These are phyloP conservation scores for Bergia puertoricense DNA, from an alignment of 92 coral and sea anemone species.

Conservation along the genomic window DNA sequence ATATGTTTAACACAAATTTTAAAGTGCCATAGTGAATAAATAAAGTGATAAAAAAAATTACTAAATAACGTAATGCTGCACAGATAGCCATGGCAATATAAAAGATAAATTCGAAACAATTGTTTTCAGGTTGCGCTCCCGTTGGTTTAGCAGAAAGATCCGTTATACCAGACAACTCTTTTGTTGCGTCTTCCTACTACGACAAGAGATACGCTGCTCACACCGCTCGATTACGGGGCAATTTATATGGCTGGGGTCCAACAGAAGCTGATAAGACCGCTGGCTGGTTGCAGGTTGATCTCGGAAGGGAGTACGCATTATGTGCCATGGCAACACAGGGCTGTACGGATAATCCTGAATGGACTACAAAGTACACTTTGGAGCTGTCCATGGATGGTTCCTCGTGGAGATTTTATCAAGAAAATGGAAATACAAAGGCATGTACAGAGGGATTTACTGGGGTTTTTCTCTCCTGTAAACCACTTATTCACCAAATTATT, in stretches of 20 bases:
- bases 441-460: neutral
- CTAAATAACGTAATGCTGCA: too few relatives aligned
- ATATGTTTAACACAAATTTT: too few relatives aligned
- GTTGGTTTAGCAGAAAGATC: neutral
- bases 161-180: constrained; percentile 22
- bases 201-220: neutral
- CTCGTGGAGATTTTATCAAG: constrained; percentile 45
- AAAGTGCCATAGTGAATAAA: too few relatives aligned
- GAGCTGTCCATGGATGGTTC: constrained; percentile 50
- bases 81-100: too few relatives aligned
- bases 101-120: too few relatives aligned
- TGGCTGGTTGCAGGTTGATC: constrained; percentile 40
- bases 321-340: constrained; percentile 59
- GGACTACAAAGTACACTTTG: constrained; percentile 26
- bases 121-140: constrained; percentile 4
- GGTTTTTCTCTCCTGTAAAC: neutral
- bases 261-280: neutral
- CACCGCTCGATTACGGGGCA: neutral
- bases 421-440: constrained; percentile 24
- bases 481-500: neutral
- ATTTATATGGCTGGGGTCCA: constrained; percentile 4
- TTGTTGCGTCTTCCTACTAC: constrained; percentile 1
- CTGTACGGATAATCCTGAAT: neutral
- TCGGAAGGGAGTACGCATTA: constrained; percentile 33
- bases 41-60: too few relatives aligned